Conservation (phyloP, 2,797 vertebrate species). For the Meriones psammophilus region DNA sequence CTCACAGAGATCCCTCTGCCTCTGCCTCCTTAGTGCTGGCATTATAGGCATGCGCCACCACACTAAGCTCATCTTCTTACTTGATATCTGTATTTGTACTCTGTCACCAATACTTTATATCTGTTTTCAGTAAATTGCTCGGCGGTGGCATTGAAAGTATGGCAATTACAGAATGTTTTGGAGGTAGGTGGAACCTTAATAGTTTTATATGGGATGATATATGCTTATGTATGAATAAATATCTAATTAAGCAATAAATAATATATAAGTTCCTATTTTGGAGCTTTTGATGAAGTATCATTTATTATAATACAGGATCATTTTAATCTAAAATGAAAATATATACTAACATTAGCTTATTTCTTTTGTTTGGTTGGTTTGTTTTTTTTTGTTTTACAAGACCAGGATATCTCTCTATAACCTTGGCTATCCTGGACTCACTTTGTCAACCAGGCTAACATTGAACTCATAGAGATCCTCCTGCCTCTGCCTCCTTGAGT, state of each 20-base stretch:
- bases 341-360: conserved; percentile 30
- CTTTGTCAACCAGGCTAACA: too few species aligned
- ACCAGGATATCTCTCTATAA: too few species aligned
- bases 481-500: too few species aligned
- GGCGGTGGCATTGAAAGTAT: conserved; percentile 99
- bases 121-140: conserved; percentile 94
- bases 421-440: too few species aligned
- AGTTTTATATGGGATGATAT: conserved; percentile 64
- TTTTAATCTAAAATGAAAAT: conserved; percentile 54
- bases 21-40: background rate
- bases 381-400: too few species aligned
- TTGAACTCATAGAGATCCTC: too few species aligned
- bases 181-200: conserved; percentile 90
- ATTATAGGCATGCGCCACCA: background rate
- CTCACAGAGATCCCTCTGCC: background rate
- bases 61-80: background rate
- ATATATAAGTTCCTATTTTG: conserved; percentile 42
- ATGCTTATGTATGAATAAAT: background rate
- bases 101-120: conserved; percentile 73
- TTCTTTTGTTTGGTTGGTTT: too few species aligned
- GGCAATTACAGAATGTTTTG: conserved; percentile 99
- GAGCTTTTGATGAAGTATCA: conserved; percentile 57
- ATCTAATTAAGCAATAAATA: conserved; percentile 44
- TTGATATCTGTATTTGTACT: conserved; percentile 71
- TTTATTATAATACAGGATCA: conserved; percentile 10